These are phyloP conservation scores for Agrilus planipennis DNA, from an alignment of 1,140 invertebrate genomes.

Conservation along the genomic window DNA sequence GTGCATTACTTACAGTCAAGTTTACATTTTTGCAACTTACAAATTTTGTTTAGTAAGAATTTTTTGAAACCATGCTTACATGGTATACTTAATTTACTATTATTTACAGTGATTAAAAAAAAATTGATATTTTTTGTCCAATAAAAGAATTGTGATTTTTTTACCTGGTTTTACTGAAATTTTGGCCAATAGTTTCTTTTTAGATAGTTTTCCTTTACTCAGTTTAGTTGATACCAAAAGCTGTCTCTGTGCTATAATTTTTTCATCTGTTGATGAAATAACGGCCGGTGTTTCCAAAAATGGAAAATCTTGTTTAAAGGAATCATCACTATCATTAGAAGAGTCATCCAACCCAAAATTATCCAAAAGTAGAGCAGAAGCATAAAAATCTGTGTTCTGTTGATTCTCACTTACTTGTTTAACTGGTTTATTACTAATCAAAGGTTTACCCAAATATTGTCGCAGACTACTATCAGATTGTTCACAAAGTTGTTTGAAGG, in stretches of 20 bases:
- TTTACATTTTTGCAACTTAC: too few relatives aligned
- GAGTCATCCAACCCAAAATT: conserved; percentile 22
- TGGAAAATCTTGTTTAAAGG: conserved; percentile 21
- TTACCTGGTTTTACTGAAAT: conserved; percentile 14
- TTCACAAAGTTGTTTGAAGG: conserved; percentile 37
- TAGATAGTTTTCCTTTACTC: conserved; percentile 25
- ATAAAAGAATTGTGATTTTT: not conserved
- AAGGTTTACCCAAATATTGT: conserved; percentile 28
- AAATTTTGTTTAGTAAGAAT: too few relatives aligned
- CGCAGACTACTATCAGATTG: conserved; percentile 33
- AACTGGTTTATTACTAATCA: conserved; percentile 12
- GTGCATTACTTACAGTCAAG: too few relatives aligned
- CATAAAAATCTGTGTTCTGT: conserved; percentile 5
- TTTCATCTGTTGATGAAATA: conserved; percentile 26
- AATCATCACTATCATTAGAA: conserved; percentile 14
- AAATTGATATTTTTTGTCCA: not conserved
- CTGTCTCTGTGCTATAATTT: conserved; percentile 31
- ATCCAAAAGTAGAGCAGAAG: conserved; percentile 14
- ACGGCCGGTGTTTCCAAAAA: conserved; percentile 10
- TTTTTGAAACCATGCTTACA: too few relatives aligned
- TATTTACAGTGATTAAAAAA: not conserved
- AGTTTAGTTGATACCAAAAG: conserved; percentile 26
- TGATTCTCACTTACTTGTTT: conserved; percentile 16
- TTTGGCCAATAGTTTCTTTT: conserved; percentile 21
- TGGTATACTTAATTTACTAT: too few relatives aligned